Base-by-base conservation (phyloP, 2,888 invertebrate genomes). In the Acutogordius australiensis region DNA sequence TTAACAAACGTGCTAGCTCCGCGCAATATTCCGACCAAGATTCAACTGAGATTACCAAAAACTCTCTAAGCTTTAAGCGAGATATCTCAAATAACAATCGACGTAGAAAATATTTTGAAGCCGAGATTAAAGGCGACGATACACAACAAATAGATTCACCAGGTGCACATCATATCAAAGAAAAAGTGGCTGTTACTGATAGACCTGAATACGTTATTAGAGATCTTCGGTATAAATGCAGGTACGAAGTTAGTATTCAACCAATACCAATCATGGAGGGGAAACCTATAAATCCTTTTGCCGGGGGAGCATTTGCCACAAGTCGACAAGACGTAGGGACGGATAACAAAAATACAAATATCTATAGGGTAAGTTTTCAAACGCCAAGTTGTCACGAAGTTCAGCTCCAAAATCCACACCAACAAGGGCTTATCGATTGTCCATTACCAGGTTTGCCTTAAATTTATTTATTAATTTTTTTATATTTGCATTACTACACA, bases 151-250 rank as follows among this genome's bases (percentile, higher is more conserved):
- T n/a, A n/a, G n/a, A n/a, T n/a, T n/a, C n/a, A n/a, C n/a, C n/a
- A n/a, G n/a, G n/a, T n/a, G n/a, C n/a, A n/a, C 18, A 37, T 18
- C 8, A 8, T 37, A 13, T 37, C 8, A 37, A 37, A 37, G 37
- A 37, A 37, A 8, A 37, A 18, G 8, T 13, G 8, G 8, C 37
- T 18, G 8, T 13, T 18, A 18, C 37, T 8, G 37, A 37, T 18
- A 18, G 8, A 8, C 37, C 37, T 56, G 4, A 56, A 13, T 58
- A 59, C 18, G n/a, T 21, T 2, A 13, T 60, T 13, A 18, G 57
- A 4, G 60, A 57, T 57, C 26, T 60, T 4, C 4, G 26, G n/a
- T 60, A n/a, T 57, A 57, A 60, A 13, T 60, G 60, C 60, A 28
- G 60, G 18, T 60, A 60, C 60, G 37, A 13, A 57, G 26, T 60